Conservation (phyloP, 1,140 invertebrate genomes). For the Antheraea mylitta region DNA sequence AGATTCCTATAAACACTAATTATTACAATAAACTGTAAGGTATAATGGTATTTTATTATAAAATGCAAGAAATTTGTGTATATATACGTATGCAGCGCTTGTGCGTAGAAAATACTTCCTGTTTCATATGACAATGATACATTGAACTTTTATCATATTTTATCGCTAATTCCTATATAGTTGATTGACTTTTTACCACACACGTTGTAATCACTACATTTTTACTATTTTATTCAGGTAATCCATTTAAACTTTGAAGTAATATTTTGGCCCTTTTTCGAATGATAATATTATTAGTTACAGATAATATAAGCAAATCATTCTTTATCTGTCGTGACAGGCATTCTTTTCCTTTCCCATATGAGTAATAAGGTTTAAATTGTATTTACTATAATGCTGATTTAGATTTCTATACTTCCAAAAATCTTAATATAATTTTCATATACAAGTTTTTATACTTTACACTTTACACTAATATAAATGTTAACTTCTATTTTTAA, state of each 20-base stretch:
- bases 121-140: constrained; percentile 14
- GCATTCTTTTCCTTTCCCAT: too few relatives aligned
- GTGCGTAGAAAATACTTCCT: constrained; percentile 26
- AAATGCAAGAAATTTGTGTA: not conserved
- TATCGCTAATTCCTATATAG: constrained; percentile 39
- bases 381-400: too few relatives aligned
- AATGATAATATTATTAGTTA: too few relatives aligned
- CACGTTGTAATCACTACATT: not conserved
- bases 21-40: not conserved
- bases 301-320: too few relatives aligned
- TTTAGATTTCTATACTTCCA: not conserved
- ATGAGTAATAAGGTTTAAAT: too few relatives aligned
- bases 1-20: constrained; percentile 15
- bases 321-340: too few relatives aligned
- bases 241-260: not conserved
- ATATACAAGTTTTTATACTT: too few relatives aligned
- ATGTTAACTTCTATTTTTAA: too few relatives aligned
- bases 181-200: constrained; percentile 47
- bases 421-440: not conserved
- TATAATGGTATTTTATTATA: not conserved
- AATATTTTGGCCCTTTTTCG: too few relatives aligned
- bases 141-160: constrained; percentile 13
- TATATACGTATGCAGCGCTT: not conserved
- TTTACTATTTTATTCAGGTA: not conserved
- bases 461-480: too few relatives aligned